Conservation (phyloP, 1,140 invertebrate genomes). For the Odontomachus brunneus region DNA sequence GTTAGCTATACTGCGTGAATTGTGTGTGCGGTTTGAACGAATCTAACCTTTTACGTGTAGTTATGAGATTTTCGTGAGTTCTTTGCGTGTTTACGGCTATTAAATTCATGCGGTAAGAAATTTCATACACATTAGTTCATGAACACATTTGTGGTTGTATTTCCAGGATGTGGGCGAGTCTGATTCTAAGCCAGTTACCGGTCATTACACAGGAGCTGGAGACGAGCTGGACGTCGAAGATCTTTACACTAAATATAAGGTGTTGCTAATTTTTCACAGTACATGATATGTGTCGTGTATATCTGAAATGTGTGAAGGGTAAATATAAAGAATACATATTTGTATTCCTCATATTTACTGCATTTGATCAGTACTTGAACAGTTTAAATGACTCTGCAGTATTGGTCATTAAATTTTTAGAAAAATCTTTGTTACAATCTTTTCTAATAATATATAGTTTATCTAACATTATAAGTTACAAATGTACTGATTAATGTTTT, state of each 20-base stretch:
- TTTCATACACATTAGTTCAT: constrained; percentile 5
- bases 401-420: too few relatives aligned
- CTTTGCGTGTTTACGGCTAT: constrained; percentile 10
- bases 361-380: constrained; percentile 8
- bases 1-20: not conserved
- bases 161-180: constrained; percentile 87
- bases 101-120: constrained; percentile 47
- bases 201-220: constrained; percentile 85
- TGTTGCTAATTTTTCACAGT: constrained; percentile 78
- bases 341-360: constrained; percentile 5
- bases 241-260: constrained; percentile 97
- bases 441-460: not conserved
- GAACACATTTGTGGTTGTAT: constrained; percentile 36
- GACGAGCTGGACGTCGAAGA: constrained; percentile 95
- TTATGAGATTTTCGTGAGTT: not conserved
- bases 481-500: constrained; percentile 36
- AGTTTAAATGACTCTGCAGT: constrained; percentile 10
- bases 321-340: not conserved
- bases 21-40: not conserved
- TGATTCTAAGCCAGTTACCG: constrained; percentile 86
- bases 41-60: constrained; percentile 6
- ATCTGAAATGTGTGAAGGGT: not conserved
- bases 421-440: too few relatives aligned
- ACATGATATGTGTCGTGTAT: not conserved
- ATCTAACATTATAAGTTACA: constrained; percentile 38